Base-by-base conservation (phyloP, 2,797 vertebrate species). In the Scleropages formosus region DNA sequence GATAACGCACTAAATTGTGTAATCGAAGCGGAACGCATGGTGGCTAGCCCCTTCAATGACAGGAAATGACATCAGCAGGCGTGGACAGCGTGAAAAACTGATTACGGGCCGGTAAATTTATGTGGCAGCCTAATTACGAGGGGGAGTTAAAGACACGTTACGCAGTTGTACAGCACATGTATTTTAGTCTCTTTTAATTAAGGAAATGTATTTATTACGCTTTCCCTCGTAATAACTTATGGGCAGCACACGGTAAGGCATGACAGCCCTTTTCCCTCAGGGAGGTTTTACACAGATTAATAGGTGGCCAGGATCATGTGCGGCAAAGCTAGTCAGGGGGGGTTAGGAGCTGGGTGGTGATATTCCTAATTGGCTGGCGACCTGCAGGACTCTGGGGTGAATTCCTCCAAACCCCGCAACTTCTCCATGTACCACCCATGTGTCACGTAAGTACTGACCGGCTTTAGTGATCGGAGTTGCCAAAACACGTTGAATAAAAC, bases 241-340 rank as follows among this genome's bases (percentile, higher is more conserved):
- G 60, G 11, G 58, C 4, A 24, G 63, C 76, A 82, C 70, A 76
- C 51, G 63, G n/a, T 39, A 71, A 72, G 59, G 27, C 49, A 73
- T 76, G 82, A 80, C 76, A 79, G 72, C 74, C 51, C 24, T 16
- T 70, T 64, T 75, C 79, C 73, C 58, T 64, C 49, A 56, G 0
- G 74, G 31, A 58, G 75, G 80, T 77, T 80, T 82, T 82, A 80
- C 78, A 74, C 44, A 77, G 82, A 82, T 80, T 79, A 82, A 82
- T 84, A 73, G 75, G 44, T 22, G 58, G 31, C 22, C 65, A 0
- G 6, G 39, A 46, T 47, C 16, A 12, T 1, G 24, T 2, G 47
- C 7, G 46, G 8, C 56, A 12, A 56, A 9, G 18, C n/a, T 10
- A 59, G 11, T 6, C 24, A 13, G 39, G 39, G 46, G 3, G 18